phyloP scores from a whole-genome alignment of 2,888 invertebrate species.

The Argyra leucocephala region DNA sequence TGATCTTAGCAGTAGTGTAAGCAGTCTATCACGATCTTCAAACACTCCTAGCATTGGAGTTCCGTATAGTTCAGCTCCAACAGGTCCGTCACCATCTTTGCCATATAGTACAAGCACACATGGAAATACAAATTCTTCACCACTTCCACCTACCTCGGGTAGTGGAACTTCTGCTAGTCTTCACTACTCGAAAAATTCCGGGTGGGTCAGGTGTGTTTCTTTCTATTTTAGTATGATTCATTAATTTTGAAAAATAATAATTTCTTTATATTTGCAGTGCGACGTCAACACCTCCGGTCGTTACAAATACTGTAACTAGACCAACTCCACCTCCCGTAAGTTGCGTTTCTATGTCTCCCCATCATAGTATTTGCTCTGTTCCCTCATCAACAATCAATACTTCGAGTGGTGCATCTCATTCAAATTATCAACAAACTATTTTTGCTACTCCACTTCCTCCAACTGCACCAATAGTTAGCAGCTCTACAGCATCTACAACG shows the following conservation, averaged over 20 bases:
- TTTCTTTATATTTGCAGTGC: conserved; percentile 30
- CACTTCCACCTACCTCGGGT: conserved; percentile 30
- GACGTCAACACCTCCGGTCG: conserved; percentile 45
- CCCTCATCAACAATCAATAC: conserved; percentile 21
- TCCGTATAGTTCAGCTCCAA: conserved; percentile 28
- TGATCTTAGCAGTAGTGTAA: conserved; percentile 61
- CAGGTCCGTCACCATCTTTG: conserved; percentile 37
- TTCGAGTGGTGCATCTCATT: conserved; percentile 32
- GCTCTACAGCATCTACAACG: conserved; percentile 37
- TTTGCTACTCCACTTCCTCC: conserved; percentile 57
- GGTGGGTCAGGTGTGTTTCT: conserved; percentile 38
- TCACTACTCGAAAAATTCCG: conserved; percentile 34
- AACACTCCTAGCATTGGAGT: conserved; percentile 29
- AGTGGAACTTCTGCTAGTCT: conserved; percentile 33
- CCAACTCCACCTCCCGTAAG: conserved; percentile 47
- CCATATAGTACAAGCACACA: conserved; percentile 27
- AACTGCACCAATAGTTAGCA: conserved; percentile 42
- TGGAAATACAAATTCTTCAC: conserved; percentile 34
- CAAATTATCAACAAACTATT: conserved; percentile 53
- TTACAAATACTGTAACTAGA: conserved; percentile 45
- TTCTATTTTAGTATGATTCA: neutral
- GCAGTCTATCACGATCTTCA: conserved; percentile 67
- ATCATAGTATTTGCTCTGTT: conserved; percentile 44
- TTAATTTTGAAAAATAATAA: neutral
- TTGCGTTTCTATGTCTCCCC: conserved; percentile 23